Evolutionary conservation across 2,888 invertebrate species (phyloP), one percentile per base, ranked within the genome.

Genomic region (Pristionchus japonicus): DNA sequence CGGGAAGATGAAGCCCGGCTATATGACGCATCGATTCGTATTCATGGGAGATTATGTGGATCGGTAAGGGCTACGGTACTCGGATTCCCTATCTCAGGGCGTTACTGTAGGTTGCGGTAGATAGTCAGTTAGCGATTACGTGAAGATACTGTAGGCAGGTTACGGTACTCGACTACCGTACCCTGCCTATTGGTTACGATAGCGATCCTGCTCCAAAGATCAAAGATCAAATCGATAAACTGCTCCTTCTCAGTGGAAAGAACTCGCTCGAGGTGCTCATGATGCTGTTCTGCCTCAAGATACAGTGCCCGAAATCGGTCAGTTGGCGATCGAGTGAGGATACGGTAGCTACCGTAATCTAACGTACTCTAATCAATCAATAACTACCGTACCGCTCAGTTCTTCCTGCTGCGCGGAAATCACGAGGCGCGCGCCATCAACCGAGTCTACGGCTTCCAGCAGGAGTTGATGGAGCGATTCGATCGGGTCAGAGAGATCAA

Each of bases 401-500:
- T 49, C 82, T 52, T 31, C 40, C 82, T 82, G 6, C 82, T 82
- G 31, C 82, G 82, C 34, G 82, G 82, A 13, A 90, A 90, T 74
- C 90, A 90, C 86, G 90, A 90, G 57, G 67, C 88, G 31, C 61
- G 67, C 40, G 85, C 88, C 34, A 89, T 90, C 77, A 90, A 90
- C 64, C 86, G 90, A n/a, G 85, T 83, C 31, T 91, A 88, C 85
- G 89, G 91, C 70, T 90, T 90, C 70, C 87, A 83, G 34, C 64
- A 89, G n/a, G 90, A 90, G 83, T 31, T 90, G 27, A 57, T 57
- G 47, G 89, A 89, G 77, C 88, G 89, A 57, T 89, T 91, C 80
- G 70, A 77, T 37, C 70, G 88, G 57, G 82, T 82, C 27, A 82
- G 82, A n/a, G 13, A 74, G 61, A 20, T 52, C 52, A 52, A 40